Conservation (phyloP, 2,888 invertebrate species). For the Drosophila yooni region DNA sequence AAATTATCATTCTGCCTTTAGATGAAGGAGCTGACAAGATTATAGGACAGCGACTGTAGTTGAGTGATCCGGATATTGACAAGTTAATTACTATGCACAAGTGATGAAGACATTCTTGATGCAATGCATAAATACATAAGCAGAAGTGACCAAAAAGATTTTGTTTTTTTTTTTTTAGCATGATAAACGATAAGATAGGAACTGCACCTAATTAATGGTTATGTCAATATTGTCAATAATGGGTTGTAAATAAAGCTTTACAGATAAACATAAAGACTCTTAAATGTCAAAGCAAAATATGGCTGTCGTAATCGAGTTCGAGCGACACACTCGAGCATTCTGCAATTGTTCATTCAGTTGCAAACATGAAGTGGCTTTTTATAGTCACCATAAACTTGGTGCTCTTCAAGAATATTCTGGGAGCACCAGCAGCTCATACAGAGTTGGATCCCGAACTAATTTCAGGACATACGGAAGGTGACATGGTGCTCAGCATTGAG, state of each 20-base stretch:
- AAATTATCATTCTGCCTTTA: conserved; percentile 86
- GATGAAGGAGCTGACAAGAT: too few relatives aligned
- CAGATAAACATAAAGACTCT: conserved; percentile 34
- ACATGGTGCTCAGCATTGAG: conserved; percentile 87
- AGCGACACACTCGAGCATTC: background rate
- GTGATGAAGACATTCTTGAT: conserved; percentile 19
- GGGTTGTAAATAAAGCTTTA: conserved; percentile 29
- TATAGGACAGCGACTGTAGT: too few relatives aligned
- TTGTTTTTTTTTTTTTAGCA: too few relatives aligned
- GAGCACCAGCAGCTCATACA: conserved; percentile 30
- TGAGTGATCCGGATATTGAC: too few relatives aligned
- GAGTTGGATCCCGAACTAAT: conserved; percentile 89
- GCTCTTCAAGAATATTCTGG: background rate
- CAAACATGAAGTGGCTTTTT: conserved; percentile 29
- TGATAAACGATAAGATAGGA: conserved; percentile 24
- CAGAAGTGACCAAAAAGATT: background rate
- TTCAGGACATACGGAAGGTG: conserved; percentile 90
- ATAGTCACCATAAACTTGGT: background rate
- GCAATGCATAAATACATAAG: conserved; percentile 2
- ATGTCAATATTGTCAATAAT: background rate
- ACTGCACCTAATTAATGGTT: background rate
- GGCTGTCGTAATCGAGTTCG: too few relatives aligned
- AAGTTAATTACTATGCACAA: too few relatives aligned
- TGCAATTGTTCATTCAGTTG: background rate
- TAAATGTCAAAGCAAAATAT: background rate